These are phyloP conservation scores for Eupithecia centaureata DNA, from an alignment of 2,888 invertebrate genomes.

Conservation along the genomic window DNA sequence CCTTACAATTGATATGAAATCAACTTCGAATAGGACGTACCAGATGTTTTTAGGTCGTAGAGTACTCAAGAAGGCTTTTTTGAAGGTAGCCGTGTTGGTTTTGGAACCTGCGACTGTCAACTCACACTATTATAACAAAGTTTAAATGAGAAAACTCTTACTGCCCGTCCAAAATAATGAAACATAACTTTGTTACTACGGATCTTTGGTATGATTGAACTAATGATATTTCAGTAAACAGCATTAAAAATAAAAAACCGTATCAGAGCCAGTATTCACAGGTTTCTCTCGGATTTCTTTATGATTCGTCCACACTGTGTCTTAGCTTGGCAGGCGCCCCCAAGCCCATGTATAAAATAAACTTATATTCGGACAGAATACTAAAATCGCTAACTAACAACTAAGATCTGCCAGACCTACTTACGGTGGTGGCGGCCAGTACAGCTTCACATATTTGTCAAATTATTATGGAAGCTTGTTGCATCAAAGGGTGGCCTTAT, in stretches of 20 bases:
- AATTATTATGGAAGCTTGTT: neutral
- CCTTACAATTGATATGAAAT: neutral
- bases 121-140: neutral
- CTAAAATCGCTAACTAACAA: no score
- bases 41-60: neutral
- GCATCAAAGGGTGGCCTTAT: neutral
- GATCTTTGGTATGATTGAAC: slow-evolving; percentile 40
- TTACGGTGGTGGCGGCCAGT: neutral
- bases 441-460: neutral
- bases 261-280: slow-evolving; percentile 4
- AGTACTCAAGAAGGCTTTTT: neutral
- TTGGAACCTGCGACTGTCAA: neutral
- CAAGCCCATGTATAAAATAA: neutral
- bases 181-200: slow-evolving; percentile 28
- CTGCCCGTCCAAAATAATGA: slow-evolving; percentile 33
- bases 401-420: neutral
- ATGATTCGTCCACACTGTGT: slow-evolving; percentile 20
- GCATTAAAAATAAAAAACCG: slow-evolving; percentile 21
- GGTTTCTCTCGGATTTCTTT: slow-evolving; percentile 2
- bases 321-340: neutral
- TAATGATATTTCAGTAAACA: slow-evolving; percentile 27
- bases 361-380: neutral
- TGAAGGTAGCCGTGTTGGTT: neutral
- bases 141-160: slow-evolving; percentile 25
- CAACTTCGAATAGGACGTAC: neutral